phyloP scores from a whole-genome alignment of 2,888 invertebrate species.

The Troides oblongomaculatus region DNA sequence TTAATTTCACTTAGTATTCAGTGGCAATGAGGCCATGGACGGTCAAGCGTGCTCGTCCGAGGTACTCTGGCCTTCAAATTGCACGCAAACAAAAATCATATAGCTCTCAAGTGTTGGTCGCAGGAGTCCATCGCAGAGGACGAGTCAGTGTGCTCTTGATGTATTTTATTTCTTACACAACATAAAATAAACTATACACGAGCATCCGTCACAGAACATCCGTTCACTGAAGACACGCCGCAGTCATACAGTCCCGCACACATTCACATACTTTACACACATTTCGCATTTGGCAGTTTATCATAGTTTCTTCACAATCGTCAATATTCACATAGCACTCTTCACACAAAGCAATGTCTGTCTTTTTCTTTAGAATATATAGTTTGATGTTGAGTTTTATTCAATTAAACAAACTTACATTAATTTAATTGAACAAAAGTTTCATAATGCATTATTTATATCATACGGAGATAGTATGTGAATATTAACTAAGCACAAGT shows the following conservation, averaged over 20 bases:
- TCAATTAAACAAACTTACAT: too few species aligned
- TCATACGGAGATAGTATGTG: constrained; percentile 56
- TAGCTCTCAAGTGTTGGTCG: constrained; percentile 12
- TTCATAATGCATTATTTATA: constrained; percentile 37
- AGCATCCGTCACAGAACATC: constrained; percentile 34
- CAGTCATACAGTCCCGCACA: constrained; percentile 37
- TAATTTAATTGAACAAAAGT: constrained; percentile 19
- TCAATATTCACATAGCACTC: constrained; percentile 71
- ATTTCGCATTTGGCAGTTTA: constrained; percentile 75
- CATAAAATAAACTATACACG: constrained; percentile 48
- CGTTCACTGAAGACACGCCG: constrained; percentile 39
- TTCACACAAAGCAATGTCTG: constrained; percentile 42
- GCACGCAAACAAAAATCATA: constrained; percentile 20
- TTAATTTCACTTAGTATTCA: too few species aligned
- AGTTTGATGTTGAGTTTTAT: too few species aligned
- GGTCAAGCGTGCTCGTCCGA: too few species aligned
- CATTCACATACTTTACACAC: constrained; percentile 39
- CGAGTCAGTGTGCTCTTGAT: constrained; percentile 61
- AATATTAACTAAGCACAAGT: constrained; percentile 62
- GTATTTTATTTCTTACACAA: constrained; percentile 71
- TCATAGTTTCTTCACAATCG: constrained; percentile 60
- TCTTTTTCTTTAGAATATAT: constrained; percentile 30
- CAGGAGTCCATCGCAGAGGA: constrained; percentile 58
- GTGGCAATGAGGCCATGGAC: too few species aligned
- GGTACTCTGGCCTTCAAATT: too few species aligned